Percentiles rank a stretch among this genome's conserved stretches.
Conservation (phyloP, 2,888 invertebrate species). For the Linnaemya tessellans region DNA sequence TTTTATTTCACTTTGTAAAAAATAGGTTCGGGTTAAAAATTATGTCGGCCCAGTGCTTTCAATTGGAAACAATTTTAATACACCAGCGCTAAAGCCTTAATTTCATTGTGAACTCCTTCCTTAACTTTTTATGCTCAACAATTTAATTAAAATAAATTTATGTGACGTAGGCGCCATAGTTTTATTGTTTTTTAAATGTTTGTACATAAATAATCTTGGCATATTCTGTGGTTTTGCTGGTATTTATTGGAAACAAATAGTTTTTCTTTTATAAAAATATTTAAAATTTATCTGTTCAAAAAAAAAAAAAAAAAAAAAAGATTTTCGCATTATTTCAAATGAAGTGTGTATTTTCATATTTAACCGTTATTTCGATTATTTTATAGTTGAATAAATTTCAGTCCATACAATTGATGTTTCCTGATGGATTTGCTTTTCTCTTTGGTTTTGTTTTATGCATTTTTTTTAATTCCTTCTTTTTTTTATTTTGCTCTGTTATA, state of each 20-base stretch:
- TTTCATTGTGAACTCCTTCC: neutral
- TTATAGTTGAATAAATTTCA: constrained; percentile 68
- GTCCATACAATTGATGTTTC: constrained; percentile 62
- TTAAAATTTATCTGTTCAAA: constrained; percentile 17
- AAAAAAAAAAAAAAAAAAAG: neutral
- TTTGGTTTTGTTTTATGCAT: constrained; percentile 45
- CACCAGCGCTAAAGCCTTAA: neutral
- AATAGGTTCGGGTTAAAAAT: no score
- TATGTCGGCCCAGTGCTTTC: no score
- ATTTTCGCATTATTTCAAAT: constrained; percentile 40
- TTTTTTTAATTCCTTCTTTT: neutral
- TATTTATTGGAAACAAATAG: constrained; percentile 27
- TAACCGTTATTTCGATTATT: constrained; percentile 55
- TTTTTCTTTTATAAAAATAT: constrained; percentile 36
- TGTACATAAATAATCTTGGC: constrained; percentile 46
- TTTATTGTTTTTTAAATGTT: constrained; percentile 19
- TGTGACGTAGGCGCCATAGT: neutral
- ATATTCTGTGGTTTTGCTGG: constrained; percentile 56
- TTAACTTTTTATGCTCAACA: neutral
- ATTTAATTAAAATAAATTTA: constrained; percentile 7
- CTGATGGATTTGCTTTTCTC: constrained; percentile 70
- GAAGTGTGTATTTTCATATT: constrained; percentile 42
- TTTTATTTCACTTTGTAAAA: no score
- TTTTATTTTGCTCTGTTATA: neutral
- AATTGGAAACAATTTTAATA: no score